phyloP scores from a whole-genome alignment of 2,888 invertebrate species.

The Parnassius orleans region DNA sequence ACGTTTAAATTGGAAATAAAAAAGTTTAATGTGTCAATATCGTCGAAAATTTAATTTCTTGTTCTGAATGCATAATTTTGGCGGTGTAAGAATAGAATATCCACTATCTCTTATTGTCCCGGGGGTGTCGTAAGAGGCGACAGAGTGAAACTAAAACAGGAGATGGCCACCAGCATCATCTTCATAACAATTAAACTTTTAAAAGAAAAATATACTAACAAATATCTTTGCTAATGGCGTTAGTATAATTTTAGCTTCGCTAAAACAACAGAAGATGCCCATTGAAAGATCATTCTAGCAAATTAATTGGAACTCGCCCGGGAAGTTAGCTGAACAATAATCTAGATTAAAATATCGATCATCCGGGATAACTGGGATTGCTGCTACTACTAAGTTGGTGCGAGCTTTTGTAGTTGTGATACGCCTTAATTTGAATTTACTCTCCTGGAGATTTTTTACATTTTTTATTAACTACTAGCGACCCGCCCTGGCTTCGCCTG shows the following conservation, averaged over 20 bases:
- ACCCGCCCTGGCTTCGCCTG: too few relatives aligned
- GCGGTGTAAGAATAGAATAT: too few relatives aligned
- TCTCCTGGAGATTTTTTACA: background rate
- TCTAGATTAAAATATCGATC: constrained; percentile 1
- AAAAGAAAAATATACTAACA: too few relatives aligned
- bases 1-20: background rate
- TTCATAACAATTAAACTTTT: too few relatives aligned
- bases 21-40: background rate
- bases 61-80: background rate
- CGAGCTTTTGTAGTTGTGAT: background rate
- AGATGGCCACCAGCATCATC: too few relatives aligned
- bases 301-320: background rate
- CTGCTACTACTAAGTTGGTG: background rate
- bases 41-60: background rate
- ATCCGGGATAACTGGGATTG: background rate
- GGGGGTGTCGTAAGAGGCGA: too few relatives aligned
- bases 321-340: background rate
- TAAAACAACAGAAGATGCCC: background rate
- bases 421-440: background rate
- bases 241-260: background rate
- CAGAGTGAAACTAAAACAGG: too few relatives aligned
- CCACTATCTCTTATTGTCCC: too few relatives aligned
- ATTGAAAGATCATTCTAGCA: background rate
- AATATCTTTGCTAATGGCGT: background rate
- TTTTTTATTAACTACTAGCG: too few relatives aligned